These are phyloP conservation scores for Protosalanx chinensis DNA, from an alignment of 2,797 vertebrate genomes.

Conservation along the genomic window DNA sequence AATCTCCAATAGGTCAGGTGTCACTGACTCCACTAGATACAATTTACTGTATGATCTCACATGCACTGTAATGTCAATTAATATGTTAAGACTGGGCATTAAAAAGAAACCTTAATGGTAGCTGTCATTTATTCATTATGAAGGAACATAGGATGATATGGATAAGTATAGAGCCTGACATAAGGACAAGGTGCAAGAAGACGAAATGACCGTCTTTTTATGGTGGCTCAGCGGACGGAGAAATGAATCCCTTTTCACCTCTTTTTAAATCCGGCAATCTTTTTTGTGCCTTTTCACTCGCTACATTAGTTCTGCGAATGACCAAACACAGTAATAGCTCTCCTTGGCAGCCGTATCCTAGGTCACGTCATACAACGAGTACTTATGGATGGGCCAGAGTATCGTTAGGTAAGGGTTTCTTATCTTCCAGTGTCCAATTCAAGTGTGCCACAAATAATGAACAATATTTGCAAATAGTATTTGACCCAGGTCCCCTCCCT, in stretches of 20 bases:
- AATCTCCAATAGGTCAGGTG: conserved; percentile 78
- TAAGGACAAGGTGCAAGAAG: conserved; percentile 48
- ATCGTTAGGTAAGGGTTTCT: too few species aligned
- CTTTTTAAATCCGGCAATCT: conserved; percentile 57
- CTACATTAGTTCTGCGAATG: conserved; percentile 30
- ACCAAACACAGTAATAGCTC: not conserved
- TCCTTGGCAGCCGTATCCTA: too few species aligned
- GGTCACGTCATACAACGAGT: too few species aligned
- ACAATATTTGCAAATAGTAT: conserved; percentile 15
- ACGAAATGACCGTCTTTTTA: conserved; percentile 61
- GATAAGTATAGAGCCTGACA: conserved; percentile 49
- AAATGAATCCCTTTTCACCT: conserved; percentile 57
- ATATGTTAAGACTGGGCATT: conserved; percentile 71
- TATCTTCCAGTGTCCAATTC: too few species aligned
- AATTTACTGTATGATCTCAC: conserved; percentile 75
- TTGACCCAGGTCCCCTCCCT: not conserved
- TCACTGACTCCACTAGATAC: conserved; percentile 69
- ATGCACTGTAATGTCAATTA: conserved; percentile 72
- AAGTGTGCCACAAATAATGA: too few species aligned
- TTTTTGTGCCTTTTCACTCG: conserved; percentile 64
- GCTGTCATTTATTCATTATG: conserved; percentile 70
- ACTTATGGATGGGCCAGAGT: not conserved
- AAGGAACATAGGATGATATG: conserved; percentile 67
- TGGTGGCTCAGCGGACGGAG: conserved; percentile 55
- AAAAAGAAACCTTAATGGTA: conserved; percentile 69